Percentiles rank a stretch among this genome's conserved stretches.
Evolutionary conservation across 2,888 invertebrate species (phyloP).

Genomic region (Pandemis heparana): DNA sequence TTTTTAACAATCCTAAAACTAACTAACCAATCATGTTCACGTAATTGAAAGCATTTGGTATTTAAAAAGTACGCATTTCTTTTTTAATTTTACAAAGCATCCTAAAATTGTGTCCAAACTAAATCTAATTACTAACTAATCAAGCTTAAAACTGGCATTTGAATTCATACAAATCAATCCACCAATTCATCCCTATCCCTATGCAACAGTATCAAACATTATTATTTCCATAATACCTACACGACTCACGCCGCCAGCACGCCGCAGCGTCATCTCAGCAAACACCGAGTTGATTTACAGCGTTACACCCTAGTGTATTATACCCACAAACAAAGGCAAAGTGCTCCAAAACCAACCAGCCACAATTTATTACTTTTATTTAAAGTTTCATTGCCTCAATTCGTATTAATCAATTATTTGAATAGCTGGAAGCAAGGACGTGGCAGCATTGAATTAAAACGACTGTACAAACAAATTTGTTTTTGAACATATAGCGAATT

Average conservation of each 20-base stretch:
- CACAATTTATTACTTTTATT: constrained; percentile 42
- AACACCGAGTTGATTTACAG: constrained; percentile 15
- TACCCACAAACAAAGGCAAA: not conserved
- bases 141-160: too few species aligned
- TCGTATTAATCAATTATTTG: constrained; percentile 43
- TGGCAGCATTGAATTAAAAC: constrained; percentile 1
- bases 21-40: too few species aligned
- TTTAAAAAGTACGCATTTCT: too few species aligned
- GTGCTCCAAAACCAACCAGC: not conserved
- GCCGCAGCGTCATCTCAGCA: not conserved
- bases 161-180: too few species aligned
- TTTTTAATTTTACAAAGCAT: too few species aligned
- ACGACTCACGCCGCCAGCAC: not conserved
- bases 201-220: not conserved
- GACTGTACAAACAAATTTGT: constrained; percentile 36
- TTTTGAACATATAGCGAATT: constrained; percentile 39
- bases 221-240: not conserved
- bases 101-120: too few species aligned
- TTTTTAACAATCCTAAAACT: too few species aligned
- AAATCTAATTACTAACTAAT: too few species aligned
- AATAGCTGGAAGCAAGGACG: constrained; percentile 42
- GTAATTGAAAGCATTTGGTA: too few species aligned
- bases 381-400: constrained; percentile 44
- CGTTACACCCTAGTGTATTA: not conserved
- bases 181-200: too few species aligned